Evolutionary conservation across 2,113 vertebrate species (phyloP), one percentile per base, ranked within the genome.

Genomic region (Podarcis muralis): DNA sequence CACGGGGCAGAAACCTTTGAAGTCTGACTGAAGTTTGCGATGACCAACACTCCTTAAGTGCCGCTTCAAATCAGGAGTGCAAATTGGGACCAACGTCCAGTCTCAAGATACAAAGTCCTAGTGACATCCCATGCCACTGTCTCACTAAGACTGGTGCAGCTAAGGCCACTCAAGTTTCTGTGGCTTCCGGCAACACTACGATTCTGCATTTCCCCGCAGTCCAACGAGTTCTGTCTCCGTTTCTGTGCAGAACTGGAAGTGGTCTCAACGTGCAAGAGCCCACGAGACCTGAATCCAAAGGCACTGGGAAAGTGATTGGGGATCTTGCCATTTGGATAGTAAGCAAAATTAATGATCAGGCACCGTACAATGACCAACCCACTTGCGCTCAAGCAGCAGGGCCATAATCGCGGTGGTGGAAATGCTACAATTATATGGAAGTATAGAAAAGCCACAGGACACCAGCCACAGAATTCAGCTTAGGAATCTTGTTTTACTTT

Each of bases 261-360:
- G 81, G 87, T 53, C 22, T 57, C 75, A 22, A 12, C 18, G 16
- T 18, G 30, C n/a, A 85, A 62, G 32, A 23, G 48, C 48, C 25
- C 12, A 35, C 4, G 25, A 66, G 81, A 83, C 32, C 18, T 27
- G n/a, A 35, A 65, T 23, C 12, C 37, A n/a, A 68, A n/a, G 20
- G 12, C 4, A 15, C 2, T 57, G 69, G 65, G 76, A 18, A 16
- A 30, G 11, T 5, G 37, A n/a, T 7, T 59, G 78, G 92, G 77
- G 35, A 53, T 69, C 76, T 77, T 40, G 75, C 35, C 22, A 18
- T 48, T 82, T 87, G 81, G 87, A 87, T 80, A 93, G 37, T 15
- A 79, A 25, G 82, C 74, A 65, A 87, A 32, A 12, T 59, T 57
- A n/a, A 37, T 57, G 59, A 43, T 5, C 53, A 80, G 71, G 71